A percentile compares a stretch with the other conserved stretches of the same genome.
These are phyloP conservation scores for Galago senegalensis DNA, from an alignment of 2,797 vertebrate genomes.

Conservation along the genomic window DNA sequence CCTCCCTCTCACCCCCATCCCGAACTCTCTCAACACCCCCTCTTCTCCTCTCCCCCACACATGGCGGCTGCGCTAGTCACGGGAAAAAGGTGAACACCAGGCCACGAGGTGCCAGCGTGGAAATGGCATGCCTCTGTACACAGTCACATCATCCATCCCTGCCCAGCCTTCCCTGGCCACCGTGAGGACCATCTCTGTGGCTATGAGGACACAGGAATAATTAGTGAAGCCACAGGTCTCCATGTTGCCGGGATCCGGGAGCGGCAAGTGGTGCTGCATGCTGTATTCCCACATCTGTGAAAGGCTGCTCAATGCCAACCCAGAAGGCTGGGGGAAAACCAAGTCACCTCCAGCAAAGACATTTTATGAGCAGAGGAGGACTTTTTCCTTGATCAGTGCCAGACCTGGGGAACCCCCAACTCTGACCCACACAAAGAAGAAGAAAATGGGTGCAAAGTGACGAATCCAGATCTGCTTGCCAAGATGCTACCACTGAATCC, in stretches of 20 bases:
- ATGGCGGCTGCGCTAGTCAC: not conserved
- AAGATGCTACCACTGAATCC: not conserved
- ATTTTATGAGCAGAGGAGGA: accelerated
- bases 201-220: accelerated
- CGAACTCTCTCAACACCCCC: not conserved
- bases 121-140: accelerated
- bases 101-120: accelerated
- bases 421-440: not conserved
- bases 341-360: not conserved
- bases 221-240: slow-evolving; percentile 2
- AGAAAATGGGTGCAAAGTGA: not conserved
- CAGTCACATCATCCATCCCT: accelerated
- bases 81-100: not conserved
- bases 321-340: not conserved
- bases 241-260: accelerated
- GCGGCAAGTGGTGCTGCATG: accelerated
- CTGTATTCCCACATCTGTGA: not conserved
- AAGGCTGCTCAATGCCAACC: accelerated
- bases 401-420: accelerated
- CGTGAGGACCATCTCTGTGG: accelerated
- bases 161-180: accelerated
- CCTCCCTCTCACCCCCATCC: not conserved
- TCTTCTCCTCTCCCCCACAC: too few relatives aligned
- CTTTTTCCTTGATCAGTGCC: accelerated
- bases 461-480: not conserved